Conservation (phyloP, 2,888 invertebrate genomes). For the Tetheella fluctuosa region DNA sequence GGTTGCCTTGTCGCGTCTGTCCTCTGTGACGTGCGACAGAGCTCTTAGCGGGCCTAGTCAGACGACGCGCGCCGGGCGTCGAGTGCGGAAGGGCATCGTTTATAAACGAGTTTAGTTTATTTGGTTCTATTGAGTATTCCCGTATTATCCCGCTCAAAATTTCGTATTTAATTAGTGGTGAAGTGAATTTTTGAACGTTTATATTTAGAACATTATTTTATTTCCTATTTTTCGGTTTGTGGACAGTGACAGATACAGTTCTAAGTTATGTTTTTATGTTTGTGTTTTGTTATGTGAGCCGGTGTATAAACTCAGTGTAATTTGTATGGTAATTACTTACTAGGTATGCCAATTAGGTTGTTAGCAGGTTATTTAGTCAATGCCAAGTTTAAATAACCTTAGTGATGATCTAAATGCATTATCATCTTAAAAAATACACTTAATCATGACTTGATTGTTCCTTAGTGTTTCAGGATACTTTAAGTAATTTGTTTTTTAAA, state of each 20-base stretch:
- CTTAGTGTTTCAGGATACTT: neutral
- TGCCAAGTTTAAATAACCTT: conserved; percentile 54
- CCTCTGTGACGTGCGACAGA: conserved; percentile 48
- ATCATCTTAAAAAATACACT: no score
- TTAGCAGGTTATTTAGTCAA: conserved; percentile 60
- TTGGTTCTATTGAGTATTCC: conserved; percentile 21
- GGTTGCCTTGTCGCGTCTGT: conserved; percentile 62
- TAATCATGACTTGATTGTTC: neutral
- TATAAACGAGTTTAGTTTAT: conserved; percentile 34
- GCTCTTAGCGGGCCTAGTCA: conserved; percentile 47
- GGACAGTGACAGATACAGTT: conserved; percentile 14
- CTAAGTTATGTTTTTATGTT: conserved; percentile 23
- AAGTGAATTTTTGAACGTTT: conserved; percentile 12
- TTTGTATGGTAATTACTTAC: conserved; percentile 65
- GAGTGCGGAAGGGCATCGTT: conserved; percentile 64
- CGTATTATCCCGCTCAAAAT: conserved; percentile 22
- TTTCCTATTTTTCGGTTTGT: conserved; percentile 17
- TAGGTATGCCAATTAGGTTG: conserved; percentile 48
- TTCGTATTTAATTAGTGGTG: conserved; percentile 19
- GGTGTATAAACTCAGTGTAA: conserved; percentile 47
- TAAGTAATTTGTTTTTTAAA: no score
- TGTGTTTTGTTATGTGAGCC: conserved; percentile 36
- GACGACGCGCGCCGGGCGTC: conserved; percentile 67
- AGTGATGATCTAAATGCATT: neutral
- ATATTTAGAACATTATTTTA: neutral